phyloP scores from a whole-genome alignment of 2,888 invertebrate genomes.

The Megaustenia siamemsis region DNA sequence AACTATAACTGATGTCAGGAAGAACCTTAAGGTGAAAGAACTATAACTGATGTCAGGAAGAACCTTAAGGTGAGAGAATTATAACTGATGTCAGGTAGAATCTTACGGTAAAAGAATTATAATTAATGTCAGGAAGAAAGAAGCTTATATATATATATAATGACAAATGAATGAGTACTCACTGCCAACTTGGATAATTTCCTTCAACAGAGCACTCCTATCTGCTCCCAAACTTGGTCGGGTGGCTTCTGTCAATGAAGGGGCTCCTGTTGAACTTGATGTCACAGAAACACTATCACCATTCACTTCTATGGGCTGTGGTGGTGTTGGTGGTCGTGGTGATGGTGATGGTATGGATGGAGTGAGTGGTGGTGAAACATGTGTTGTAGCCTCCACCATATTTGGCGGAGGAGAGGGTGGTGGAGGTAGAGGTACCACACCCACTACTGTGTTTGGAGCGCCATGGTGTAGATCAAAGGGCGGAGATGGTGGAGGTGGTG shows the following conservation, averaged over 20 bases:
- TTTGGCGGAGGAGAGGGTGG: constrained; percentile 82
- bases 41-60: too few species aligned
- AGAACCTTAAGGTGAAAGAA: too few species aligned
- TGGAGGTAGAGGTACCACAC: constrained; percentile 57
- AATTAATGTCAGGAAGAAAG: too few species aligned
- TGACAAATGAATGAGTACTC: constrained; percentile 56
- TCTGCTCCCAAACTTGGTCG: constrained; percentile 64
- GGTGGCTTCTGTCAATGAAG: constrained; percentile 58
- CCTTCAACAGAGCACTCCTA: constrained; percentile 93
- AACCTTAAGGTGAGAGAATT: too few species aligned
- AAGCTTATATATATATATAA: too few species aligned
- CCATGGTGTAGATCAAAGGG: constrained; percentile 21
- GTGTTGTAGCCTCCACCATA: constrained; percentile 83
- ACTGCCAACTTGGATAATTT: constrained; percentile 91
- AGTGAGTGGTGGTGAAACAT: constrained; percentile 84
- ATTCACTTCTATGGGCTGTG: constrained; percentile 69
- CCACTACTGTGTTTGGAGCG: constrained; percentile 1
- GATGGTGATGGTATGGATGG: constrained; percentile 80
- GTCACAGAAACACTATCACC: constrained; percentile 71
- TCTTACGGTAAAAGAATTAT: too few species aligned
- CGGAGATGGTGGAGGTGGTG: constrained; percentile 58
- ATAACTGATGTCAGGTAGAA: too few species aligned
- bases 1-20: too few species aligned
- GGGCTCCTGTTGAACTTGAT: constrained; percentile 69
- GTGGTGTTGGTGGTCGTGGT: constrained; percentile 87